Evolutionary conservation across 2,797 vertebrate genomes (phyloP).

Genomic region (Trachops cirrhosus): DNA sequence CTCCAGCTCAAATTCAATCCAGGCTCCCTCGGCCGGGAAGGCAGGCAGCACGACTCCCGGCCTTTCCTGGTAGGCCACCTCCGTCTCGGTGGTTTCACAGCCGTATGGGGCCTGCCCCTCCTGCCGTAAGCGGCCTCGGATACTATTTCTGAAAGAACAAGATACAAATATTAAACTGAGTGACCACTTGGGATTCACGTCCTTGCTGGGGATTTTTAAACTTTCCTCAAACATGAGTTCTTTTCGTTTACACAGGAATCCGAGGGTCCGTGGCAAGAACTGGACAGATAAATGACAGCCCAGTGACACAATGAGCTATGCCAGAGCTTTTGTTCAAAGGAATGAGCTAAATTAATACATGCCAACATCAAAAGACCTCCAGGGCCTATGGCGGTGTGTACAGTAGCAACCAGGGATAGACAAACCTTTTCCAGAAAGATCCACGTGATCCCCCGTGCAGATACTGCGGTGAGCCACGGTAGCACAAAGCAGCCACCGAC

Average conservation of each 20-base stretch:
- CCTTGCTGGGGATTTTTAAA: not conserved
- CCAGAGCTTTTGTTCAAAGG: not conserved
- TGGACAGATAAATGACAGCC: not conserved
- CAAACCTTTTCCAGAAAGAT: not conserved
- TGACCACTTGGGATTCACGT: not conserved
- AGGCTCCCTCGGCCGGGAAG: not conserved
- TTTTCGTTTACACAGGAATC: not conserved
- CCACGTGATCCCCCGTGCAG: rapidly evolving
- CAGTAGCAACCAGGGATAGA: not conserved
- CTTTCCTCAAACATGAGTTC: not conserved
- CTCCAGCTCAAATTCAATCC: slow-evolving; percentile 48
- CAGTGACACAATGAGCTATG: rapidly evolving
- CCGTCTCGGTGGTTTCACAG: not conserved
- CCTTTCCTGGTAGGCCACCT: not conserved
- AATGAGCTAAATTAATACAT: not conserved
- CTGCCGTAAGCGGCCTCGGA: not conserved
- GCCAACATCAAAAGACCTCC: not conserved
- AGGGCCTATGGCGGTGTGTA: rapidly evolving
- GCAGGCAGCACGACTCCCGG: not conserved
- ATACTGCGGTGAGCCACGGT: rapidly evolving
- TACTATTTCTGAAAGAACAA: slow-evolving; percentile 9
- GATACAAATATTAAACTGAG: not conserved
- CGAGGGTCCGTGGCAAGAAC: not conserved
- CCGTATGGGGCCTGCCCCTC: not conserved
- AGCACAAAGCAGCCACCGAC: not conserved